These are phyloP conservation scores for Coregonus suidteri DNA, from an alignment of 2,797 vertebrate species.

Conservation along the genomic window DNA sequence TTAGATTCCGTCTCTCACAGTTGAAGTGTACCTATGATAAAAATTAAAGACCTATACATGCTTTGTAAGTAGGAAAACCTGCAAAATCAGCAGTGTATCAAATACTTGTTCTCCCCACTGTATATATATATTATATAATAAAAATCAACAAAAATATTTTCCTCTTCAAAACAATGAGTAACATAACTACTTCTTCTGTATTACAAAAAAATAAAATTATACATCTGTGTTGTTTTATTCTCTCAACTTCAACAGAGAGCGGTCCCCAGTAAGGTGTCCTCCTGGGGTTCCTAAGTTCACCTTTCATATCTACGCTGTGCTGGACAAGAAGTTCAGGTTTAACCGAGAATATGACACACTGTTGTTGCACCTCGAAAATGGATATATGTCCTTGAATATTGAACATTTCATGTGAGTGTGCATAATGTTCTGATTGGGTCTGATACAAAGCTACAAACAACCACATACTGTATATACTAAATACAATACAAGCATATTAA, in stretches of 20 bases:
- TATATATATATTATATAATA: too few relatives aligned
- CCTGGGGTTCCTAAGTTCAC: conserved; percentile 49
- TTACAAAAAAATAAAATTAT: background rate
- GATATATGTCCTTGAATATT: rapidly evolving
- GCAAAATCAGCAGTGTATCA: too few relatives aligned
- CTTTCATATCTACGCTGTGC: conserved; percentile 66
- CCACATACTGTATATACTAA: too few relatives aligned
- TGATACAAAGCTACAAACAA: background rate
- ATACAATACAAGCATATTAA: too few relatives aligned
- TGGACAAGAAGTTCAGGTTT: conserved; percentile 70
- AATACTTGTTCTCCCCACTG: too few relatives aligned
- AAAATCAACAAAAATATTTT: too few relatives aligned
- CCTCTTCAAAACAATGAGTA: background rate
- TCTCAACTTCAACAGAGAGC: conserved; percentile 44
- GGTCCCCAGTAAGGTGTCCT: conserved; percentile 40
- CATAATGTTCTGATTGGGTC: background rate
- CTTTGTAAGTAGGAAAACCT: too few relatives aligned
- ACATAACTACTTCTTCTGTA: background rate
- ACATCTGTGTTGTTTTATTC: background rate
- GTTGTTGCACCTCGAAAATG: rapidly evolving
- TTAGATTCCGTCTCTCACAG: too few relatives aligned
- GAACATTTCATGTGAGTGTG: conserved; percentile 57
- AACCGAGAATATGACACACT: background rate
- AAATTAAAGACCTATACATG: too few relatives aligned
- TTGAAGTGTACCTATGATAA: too few relatives aligned